Conservation (phyloP, 92 coral and sea anemone species). For the Porites evermanni region DNA sequence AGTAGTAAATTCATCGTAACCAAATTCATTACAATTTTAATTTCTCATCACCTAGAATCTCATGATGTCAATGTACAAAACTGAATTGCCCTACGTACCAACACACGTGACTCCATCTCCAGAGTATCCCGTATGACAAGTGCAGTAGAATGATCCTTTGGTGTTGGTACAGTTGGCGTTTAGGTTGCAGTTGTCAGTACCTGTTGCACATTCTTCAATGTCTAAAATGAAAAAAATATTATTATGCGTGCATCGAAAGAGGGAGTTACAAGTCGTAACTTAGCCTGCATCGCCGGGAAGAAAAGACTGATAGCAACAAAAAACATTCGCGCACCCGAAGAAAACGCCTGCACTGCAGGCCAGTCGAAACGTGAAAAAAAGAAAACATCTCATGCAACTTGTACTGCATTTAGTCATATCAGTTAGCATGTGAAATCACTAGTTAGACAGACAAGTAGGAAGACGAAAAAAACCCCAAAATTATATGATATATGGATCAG, state of each 20-base stretch:
- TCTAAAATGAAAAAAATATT: background rate
- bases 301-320: too few relatives aligned
- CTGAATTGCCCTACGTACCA: constrained; percentile 42
- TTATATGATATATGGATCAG: constrained; percentile 24
- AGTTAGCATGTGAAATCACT: background rate
- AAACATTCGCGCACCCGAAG: too few relatives aligned
- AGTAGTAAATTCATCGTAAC: too few relatives aligned
- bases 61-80: background rate
- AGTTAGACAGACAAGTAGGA: background rate
- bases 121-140: constrained; percentile 73
- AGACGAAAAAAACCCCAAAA: background rate
- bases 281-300: too few relatives aligned
- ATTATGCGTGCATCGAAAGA: background rate
- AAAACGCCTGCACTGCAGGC: too few relatives aligned
- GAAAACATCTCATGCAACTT: too few relatives aligned
- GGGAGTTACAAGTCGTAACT: too few relatives aligned
- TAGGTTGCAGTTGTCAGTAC: constrained; percentile 63
- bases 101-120: constrained; percentile 74
- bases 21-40: too few relatives aligned
- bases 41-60: background rate
- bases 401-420: too few relatives aligned
- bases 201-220: constrained; percentile 49
- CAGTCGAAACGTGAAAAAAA: too few relatives aligned
- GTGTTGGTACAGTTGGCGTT: constrained; percentile 85
- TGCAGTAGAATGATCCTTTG: constrained; percentile 82